Evolutionary conservation across 2,113 vertebrate genomes (phyloP), one percentile per base, ranked within the genome.

Genomic region (Misgurnus anguillicaudatus): DNA sequence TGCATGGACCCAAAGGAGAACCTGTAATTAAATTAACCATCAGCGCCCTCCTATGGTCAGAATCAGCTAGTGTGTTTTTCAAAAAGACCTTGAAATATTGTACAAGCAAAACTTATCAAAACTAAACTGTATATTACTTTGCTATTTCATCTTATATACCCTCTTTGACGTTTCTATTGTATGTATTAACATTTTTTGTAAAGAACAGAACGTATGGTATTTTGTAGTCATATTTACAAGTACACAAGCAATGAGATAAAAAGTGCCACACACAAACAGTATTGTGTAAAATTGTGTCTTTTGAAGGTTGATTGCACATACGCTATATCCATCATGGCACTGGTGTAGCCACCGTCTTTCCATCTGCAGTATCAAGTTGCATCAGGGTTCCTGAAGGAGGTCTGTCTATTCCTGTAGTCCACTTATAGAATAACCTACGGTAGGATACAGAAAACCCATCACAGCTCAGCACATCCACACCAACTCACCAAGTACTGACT

Each of bases 381-480:
- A 96, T 90, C 3, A 96, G 91, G 68, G 94, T 95, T 31, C 95
- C 95, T 0, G 95, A 94, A 47, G 82, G 85, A 1, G 95, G 95
- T 71, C 95, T 88, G 80, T 89, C 88, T 13, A 80, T 82, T 77
- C 91, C 92, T 4, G 64, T 87, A 66, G 93, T 90, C 95, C 95
- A 96, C 83, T 91, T 88, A 4, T 89, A 89, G 89, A 96, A 94
- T 3, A 91, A 93, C 87, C 95, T 96, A n/a, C n/a, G n/a, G n/a
- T n/a, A 88, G 83, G 88, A 87, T 9, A 82, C 55, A 86, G 66
- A 39, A 64, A 47, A 57, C 17, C 24, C 8, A 51, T 62, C 36
- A 31, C 10, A 13, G 38, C 24, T n/a, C 9, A 36, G 31, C 17
- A 39, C 42, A 61, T 1, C 9, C 51, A 79, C 11, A 48, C n/a